Percentiles rank a stretch among this genome's conserved stretches.
phyloP scores from a whole-genome alignment of 2,888 invertebrate genomes.

The Eupithecia insigniata region DNA sequence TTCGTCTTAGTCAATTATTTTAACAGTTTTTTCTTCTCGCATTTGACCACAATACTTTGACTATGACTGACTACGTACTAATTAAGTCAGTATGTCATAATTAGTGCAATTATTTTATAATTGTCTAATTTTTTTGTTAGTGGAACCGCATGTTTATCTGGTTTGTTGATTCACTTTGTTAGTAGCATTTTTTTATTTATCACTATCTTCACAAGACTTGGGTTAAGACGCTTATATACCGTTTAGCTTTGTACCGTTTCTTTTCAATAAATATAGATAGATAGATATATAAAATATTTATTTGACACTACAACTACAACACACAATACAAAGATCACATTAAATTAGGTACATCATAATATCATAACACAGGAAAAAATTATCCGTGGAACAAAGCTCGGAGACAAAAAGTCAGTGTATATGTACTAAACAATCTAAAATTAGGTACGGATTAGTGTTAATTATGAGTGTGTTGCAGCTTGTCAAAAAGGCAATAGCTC shows the following conservation, averaged over 20 bases:
- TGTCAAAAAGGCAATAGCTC: too few relatives aligned
- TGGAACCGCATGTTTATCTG: neutral
- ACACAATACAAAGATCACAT: too few relatives aligned
- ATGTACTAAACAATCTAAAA: too few relatives aligned
- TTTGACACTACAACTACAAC: too few relatives aligned
- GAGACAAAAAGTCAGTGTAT: too few relatives aligned
- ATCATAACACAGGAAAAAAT: too few relatives aligned
- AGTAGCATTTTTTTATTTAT: neutral
- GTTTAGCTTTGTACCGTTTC: neutral
- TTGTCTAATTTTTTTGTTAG: neutral
- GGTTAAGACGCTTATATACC: neutral
- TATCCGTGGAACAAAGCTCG: too few relatives aligned
- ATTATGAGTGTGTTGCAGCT: too few relatives aligned
- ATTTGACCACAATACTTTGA: neutral
- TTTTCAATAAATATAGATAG: neutral
- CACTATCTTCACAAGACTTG: neutral
- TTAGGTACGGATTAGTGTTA: too few relatives aligned
- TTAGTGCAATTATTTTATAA: slow-evolving; percentile 1
- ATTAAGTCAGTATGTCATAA: neutral
- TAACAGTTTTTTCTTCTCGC: neutral
- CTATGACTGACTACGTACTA: neutral
- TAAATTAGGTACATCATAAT: too few relatives aligned
- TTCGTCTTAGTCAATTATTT: neutral
- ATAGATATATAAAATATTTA: too few relatives aligned
- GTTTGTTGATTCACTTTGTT: neutral